These are phyloP conservation scores for Lemur catta DNA, from an alignment of 2,797 vertebrate species.

Conservation along the genomic window DNA sequence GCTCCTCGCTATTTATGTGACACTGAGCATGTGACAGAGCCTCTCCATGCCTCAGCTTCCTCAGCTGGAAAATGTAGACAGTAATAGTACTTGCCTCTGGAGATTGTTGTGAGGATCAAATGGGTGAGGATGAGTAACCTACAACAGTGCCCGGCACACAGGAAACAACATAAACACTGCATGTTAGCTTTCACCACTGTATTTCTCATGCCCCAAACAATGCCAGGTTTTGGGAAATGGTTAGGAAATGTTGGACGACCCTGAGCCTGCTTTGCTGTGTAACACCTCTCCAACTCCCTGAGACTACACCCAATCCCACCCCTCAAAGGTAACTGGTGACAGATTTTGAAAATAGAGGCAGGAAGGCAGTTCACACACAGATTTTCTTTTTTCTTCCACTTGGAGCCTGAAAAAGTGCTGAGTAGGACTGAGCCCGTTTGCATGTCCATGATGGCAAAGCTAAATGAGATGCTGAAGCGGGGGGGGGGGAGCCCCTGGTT, in stretches of 20 bases:
- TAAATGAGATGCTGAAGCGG: not conserved
- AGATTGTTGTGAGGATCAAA: not conserved
- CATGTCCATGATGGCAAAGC: not conserved
- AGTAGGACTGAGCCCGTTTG: not conserved
- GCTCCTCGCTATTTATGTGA: not conserved
- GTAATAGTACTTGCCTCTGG: accelerated
- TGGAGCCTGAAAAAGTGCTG: not conserved
- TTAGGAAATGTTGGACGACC: not conserved
- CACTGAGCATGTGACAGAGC: not conserved
- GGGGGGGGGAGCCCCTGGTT: not conserved
- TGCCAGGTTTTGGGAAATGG: not conserved
- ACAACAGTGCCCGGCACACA: not conserved
- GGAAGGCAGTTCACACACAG: not conserved
- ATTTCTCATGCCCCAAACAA: not conserved
- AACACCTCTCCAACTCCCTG: not conserved
- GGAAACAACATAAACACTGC: not conserved
- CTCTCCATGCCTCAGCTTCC: not conserved
- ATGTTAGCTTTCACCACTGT: not conserved
- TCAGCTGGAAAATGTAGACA: not conserved
- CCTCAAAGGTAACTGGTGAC: not conserved
- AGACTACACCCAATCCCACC: not conserved
- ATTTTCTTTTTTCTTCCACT: not conserved
- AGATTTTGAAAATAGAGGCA: not conserved
- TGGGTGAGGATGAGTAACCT: not conserved
- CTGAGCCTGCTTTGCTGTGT: not conserved